phyloP scores from a whole-genome alignment of 2,888 invertebrate genomes.

The Campoplex capitator region DNA sequence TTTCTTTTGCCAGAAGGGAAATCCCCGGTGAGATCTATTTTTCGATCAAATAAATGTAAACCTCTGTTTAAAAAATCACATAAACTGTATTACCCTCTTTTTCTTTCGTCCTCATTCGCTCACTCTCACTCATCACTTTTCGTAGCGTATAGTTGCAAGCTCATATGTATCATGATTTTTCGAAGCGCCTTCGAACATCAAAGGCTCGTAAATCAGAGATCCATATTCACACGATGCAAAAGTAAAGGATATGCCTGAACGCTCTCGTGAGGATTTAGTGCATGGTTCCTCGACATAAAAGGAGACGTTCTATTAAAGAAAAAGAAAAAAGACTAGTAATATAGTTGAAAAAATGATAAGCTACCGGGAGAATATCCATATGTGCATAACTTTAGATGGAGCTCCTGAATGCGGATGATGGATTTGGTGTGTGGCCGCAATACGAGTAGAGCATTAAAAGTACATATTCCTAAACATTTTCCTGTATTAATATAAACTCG shows the following conservation, averaged over 20 bases:
- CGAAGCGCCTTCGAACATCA: slow-evolving; percentile 77
- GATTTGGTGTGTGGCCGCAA: slow-evolving; percentile 41
- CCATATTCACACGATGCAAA: slow-evolving; percentile 73
- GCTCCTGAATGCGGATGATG: slow-evolving; percentile 30
- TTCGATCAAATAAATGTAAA: background rate
- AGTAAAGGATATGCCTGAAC: slow-evolving; percentile 59
- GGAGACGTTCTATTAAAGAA: slow-evolving; percentile 76
- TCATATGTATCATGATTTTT: slow-evolving; percentile 69
- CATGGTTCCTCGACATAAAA: slow-evolving; percentile 73
- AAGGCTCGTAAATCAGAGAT: slow-evolving; percentile 67
- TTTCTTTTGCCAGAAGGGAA: background rate
- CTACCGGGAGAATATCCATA: slow-evolving; percentile 73
- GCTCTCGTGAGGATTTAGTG: slow-evolving; percentile 56
- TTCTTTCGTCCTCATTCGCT: background rate
- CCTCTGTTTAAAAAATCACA: background rate
- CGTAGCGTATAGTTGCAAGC: slow-evolving; percentile 42
- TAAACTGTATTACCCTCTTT: background rate
- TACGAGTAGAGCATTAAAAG: slow-evolving; percentile 61
- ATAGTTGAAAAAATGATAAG: slow-evolving; percentile 67
- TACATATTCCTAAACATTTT: slow-evolving; percentile 55
- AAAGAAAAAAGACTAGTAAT: slow-evolving; percentile 52
- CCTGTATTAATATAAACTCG: slow-evolving; percentile 71
- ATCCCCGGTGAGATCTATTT: background rate
- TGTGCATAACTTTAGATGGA: slow-evolving; percentile 75
- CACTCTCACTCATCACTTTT: background rate